Base-by-base conservation (phyloP, 2,113 vertebrate species). In the Rhodinocichla rosea region DNA sequence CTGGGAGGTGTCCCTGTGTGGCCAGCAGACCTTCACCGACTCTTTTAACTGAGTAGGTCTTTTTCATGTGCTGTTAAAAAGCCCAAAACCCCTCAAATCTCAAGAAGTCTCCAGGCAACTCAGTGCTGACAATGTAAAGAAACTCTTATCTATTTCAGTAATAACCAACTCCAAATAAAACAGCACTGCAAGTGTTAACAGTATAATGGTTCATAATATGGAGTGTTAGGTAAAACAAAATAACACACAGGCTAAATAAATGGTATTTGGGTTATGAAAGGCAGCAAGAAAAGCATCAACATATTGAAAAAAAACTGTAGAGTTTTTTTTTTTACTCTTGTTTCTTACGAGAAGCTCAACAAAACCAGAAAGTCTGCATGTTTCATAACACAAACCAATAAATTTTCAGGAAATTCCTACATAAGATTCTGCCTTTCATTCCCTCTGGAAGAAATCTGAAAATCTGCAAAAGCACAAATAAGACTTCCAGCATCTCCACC, bases 281-380 rank as follows among this genome's bases (percentile, higher is more conserved):
- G 76, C 76, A 82, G 88, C 69, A 82, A 87, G 59, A 92, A 69
- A 95, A 96, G 82, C 85, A 90, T 65, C 85, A 86, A 67, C 77
- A 71, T 64, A 86, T 50, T 64, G 35, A 11, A 70, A 62, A 93
- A 90, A 39, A 3, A 15, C 11, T 12, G 53, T 13, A 55, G 18
- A 24, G 30, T 19, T 53, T 53, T 30, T 18, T 52, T 50, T 27
- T 28, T 52, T 33, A 60, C 33, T 55, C 27, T 63, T 77, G 16
- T 39, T 50, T 27, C 62, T 75, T 64, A 40, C 42, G 14, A 74
- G 47, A 87, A 87, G 50, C 19, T 42, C 53, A 91, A 62, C 32
- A 80, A 83, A 83, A 40, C 16, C 16, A 78, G 60, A 84, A 89
- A 67, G 15, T 27, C 67, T 83, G 27, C 39, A 40, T 4, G 1